A percentile compares a stretch with the other conserved stretches of the same genome.
phyloP scores from a whole-genome alignment of 2,113 vertebrate genomes.

The Zootoca vivipara region DNA sequence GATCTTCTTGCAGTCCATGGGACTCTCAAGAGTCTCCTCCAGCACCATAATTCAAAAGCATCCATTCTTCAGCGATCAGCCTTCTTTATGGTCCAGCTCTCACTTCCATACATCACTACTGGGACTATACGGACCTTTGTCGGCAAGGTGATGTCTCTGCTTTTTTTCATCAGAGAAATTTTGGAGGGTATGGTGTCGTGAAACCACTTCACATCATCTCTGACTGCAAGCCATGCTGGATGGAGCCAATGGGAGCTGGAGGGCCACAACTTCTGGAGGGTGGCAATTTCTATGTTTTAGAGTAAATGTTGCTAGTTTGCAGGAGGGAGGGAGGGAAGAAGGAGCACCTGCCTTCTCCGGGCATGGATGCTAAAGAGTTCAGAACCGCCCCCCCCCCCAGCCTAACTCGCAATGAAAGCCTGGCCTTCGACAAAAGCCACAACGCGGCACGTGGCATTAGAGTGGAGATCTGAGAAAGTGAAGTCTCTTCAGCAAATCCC shows the following conservation, averaged over 20 bases:
- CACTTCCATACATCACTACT: no score
- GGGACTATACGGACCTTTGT: no score
- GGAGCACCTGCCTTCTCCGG: conserved; percentile 3
- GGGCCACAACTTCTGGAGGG: neutral
- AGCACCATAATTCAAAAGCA: no score
- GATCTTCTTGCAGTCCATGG: no score
- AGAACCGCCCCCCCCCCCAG: neutral
- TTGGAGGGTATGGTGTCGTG: no score
- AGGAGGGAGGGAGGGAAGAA: neutral
- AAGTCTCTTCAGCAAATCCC: conserved; percentile 56
- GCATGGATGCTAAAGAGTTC: conserved; percentile 12
- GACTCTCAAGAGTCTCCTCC: no score
- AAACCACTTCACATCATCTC: no score
- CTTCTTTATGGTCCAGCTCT: no score
- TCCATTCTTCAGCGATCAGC: no score
- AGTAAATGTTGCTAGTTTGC: neutral
- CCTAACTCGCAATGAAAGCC: conserved; percentile 34
- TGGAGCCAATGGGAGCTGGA: no score
- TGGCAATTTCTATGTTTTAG: neutral
- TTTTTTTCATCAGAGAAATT: no score
- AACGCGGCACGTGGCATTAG: conserved; percentile 33
- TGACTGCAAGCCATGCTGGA: neutral
- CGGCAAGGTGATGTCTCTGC: no score
- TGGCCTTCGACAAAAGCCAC: conserved; percentile 25
- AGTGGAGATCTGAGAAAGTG: conserved; percentile 40